A percentile compares a stretch with the other conserved stretches of the same genome.
These are phyloP conservation scores for Lates calcarifer DNA, from an alignment of 2,113 vertebrate genomes.

Conservation along the genomic window DNA sequence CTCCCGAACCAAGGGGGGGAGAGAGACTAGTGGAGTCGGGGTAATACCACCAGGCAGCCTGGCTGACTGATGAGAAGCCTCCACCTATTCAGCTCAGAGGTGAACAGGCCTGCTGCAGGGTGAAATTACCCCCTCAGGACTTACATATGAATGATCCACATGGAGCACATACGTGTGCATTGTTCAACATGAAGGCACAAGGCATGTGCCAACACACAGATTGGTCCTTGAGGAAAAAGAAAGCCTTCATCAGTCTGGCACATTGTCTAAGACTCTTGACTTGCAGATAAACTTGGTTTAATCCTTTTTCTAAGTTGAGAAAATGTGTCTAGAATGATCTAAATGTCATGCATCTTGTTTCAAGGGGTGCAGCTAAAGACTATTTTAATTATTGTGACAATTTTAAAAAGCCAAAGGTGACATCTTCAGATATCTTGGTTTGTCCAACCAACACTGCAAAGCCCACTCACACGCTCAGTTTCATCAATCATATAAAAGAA, in stretches of 20 bases:
- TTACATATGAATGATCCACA: slow-evolving; percentile 18
- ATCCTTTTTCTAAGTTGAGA: neutral
- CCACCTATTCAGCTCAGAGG: slow-evolving; percentile 29
- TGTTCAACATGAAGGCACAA: neutral
- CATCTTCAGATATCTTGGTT: neutral
- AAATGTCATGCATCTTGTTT: neutral
- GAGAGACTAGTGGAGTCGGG: slow-evolving; percentile 7
- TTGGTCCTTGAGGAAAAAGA: neutral
- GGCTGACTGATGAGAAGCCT: slow-evolving; percentile 65
- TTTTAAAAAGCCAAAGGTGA: neutral
- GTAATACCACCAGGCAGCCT: slow-evolving; percentile 38
- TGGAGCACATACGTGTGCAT: slow-evolving; percentile 23
- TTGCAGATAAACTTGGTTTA: neutral
- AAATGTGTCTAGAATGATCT: neutral
- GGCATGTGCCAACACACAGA: neutral
- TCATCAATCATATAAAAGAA: neutral
- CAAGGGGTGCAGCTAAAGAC: neutral
- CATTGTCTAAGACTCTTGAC: neutral
- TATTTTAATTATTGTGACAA: neutral
- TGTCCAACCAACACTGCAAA: neutral
- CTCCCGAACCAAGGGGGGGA: slow-evolving; percentile 23
- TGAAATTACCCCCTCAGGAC: slow-evolving; percentile 32
- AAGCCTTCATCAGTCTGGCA: neutral
- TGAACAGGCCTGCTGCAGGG: slow-evolving; percentile 19
- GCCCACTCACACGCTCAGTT: neutral